Conservation (phyloP, 2,888 invertebrate species). For the Philereme transversata region DNA sequence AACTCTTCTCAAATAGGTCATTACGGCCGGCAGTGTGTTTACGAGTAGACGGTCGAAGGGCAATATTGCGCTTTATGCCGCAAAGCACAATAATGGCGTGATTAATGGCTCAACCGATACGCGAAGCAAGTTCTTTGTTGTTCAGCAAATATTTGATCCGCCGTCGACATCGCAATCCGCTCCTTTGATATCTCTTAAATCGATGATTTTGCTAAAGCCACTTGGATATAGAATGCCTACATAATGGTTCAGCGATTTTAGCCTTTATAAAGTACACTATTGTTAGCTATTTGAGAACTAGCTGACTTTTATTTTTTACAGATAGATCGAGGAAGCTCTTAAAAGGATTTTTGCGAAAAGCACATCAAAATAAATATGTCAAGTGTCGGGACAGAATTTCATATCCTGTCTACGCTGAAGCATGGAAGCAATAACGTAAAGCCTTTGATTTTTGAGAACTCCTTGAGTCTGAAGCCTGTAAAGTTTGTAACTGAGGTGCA, state of each 20-base stretch:
- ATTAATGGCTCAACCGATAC: conserved; percentile 78
- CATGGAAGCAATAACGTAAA: too few species aligned
- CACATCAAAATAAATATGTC: too few species aligned
- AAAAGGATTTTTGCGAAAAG: too few species aligned
- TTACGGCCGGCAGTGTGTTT: conserved; percentile 72
- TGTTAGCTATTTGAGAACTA: conserved; percentile 22
- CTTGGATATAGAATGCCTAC: conserved; percentile 44
- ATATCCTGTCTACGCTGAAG: too few species aligned
- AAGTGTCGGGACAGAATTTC: too few species aligned
- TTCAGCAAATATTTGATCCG: conserved; percentile 77
- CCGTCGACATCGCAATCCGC: conserved; percentile 65
- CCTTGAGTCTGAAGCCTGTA: too few species aligned
- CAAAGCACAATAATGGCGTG: conserved; percentile 75
- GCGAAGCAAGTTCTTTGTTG: conserved; percentile 76
- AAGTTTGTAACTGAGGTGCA: too few species aligned
- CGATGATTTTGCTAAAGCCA: conserved; percentile 50
- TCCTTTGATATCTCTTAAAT: conserved; percentile 64
- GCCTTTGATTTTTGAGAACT: too few species aligned
- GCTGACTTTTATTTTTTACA: not conserved
- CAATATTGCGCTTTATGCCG: conserved; percentile 77
- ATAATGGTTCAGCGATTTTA: conserved; percentile 49
- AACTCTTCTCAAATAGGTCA: conserved; percentile 74
- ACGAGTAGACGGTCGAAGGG: conserved; percentile 67
- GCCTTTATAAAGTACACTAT: conserved; percentile 20
- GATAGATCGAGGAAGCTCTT: too few species aligned